phyloP scores from a whole-genome alignment of 2,888 invertebrate genomes.

The Pachymerium ferrugineum region DNA sequence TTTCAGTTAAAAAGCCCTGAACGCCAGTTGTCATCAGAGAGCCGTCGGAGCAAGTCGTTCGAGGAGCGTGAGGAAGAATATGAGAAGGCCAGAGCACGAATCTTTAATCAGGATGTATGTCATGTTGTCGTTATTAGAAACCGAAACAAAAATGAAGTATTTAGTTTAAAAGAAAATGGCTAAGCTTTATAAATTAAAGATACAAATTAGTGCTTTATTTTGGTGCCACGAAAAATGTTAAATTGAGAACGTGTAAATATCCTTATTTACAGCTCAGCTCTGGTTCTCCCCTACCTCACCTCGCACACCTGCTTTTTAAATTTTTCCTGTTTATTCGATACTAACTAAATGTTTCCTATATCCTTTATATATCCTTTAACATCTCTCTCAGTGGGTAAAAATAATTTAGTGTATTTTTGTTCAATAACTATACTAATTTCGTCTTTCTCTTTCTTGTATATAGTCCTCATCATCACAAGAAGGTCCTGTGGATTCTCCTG shows the following conservation, averaged over 20 bases:
- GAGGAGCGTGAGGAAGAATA: conserved; percentile 90
- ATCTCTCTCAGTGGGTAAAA: background rate
- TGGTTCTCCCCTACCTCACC: conserved; percentile 18
- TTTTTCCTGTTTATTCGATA: background rate
- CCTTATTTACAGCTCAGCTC: background rate
- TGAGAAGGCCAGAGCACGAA: conserved; percentile 74
- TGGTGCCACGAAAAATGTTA: too few species aligned
- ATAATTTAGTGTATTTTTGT: too few species aligned
- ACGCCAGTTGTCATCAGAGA: conserved; percentile 58
- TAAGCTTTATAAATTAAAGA: too few species aligned
- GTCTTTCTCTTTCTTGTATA: conserved; percentile 31
- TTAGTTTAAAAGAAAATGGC: too few species aligned
- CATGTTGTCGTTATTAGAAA: conserved; percentile 12
- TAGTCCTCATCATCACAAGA: conserved; percentile 42
- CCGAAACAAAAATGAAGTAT: background rate
- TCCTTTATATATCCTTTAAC: conserved; percentile 23
- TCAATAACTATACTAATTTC: background rate
- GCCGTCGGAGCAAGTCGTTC: conserved; percentile 71
- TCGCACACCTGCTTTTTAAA: conserved; percentile 23
- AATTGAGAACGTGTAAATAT: too few species aligned
- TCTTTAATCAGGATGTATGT: conserved; percentile 63
- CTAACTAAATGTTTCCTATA: too few species aligned
- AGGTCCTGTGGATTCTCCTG: conserved; percentile 41
- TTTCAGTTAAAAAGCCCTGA: conserved; percentile 54
- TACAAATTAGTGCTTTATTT: too few species aligned